Base-by-base conservation (phyloP, 2,888 invertebrate genomes). In the Clepsis dumicolana region DNA sequence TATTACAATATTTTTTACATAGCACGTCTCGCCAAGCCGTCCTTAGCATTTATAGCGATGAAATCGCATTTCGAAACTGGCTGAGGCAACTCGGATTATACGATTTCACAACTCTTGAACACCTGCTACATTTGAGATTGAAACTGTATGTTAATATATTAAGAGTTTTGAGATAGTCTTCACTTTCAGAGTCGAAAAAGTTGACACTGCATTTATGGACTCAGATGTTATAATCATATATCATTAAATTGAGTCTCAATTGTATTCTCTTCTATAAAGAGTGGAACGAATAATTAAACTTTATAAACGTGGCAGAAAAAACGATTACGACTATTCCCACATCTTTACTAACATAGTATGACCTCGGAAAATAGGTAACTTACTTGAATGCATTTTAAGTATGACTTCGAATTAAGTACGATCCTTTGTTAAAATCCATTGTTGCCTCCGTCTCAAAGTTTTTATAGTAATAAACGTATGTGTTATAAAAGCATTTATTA, bases 11-110 rank as follows among this genome's bases (percentile, higher is more conserved):
- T 64, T 41, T 29, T 16, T 18, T 21, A 21, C 32, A 60, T 2
- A 52, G n/a, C 44, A 35, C 27, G 29, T 25, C 63, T 35, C 38
- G 48, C 24, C 12, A 29, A 38, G 27, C 56, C 48, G 67, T 63
- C 57, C 56, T 57, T 27, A 57, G 56, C 62, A 56, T 68, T 38
- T 57, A 61, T 53, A 53, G 29, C 16, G 64, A n/a, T 61, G 18
- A 53, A 60, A 61, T 27, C 24, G 21, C 57, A 8, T 65, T 65
- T 32, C 60, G 53, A 53, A 65, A 65, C 44, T 53, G 16, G 41
- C 21, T 29, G 41, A 21, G 29, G n/a, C 60, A 44, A 44, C 24
- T n/a, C n/a, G 21, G 60, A 53, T 65, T 44, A 61, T 65, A 18
- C 27, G 38, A 41, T 65, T 65, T 53, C 44, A 60, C 53, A 65